Base-by-base conservation (phyloP, 2,888 invertebrate species). In the Aporophyla nigra region DNA sequence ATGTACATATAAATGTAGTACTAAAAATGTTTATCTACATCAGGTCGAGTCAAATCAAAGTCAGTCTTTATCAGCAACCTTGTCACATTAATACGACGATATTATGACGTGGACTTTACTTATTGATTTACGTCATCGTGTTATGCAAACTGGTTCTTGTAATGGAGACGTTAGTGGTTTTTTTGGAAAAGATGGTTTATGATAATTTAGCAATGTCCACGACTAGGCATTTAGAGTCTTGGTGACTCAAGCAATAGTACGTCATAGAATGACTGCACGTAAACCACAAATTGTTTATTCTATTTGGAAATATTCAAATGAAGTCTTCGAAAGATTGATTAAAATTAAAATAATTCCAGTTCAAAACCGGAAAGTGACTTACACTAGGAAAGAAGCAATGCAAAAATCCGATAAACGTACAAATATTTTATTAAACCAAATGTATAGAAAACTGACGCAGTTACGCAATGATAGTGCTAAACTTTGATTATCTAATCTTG, bases 31-130 rank as follows among this genome's bases (percentile, higher is more conserved):
- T 81, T 84, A 83, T 88, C 87, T 86, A 78, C 85, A 86, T 84
- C 74, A 85, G 71, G 83, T 87, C 76, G 81, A 90, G 91, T 92
- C 90, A 90, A 92, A 92, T 92, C 92, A 93, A 92, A 92, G 91
- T 93, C 91, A 89, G 82, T 83, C 74, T 85, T 90, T 93, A 92
- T 80, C 78, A 73, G 78, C 80, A 85, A 89, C 90, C 88, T 90
- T 90, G 89, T 84, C 85, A 79, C 71, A 77, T 72, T 78, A 76
- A 81, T 78, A 83, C 75, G 83, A 79, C 76, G 76, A 69, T 82
- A 81, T 85, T 78, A 80, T 89, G 88, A 88, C 85, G 87, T 86
- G 78, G 71, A 77, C 78, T 86, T 88, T 89, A 80, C 87, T 80
- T 86, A 86, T 74, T 75, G 69, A 84, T 87, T 89, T 85, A 86